Percentiles rank a stretch among this genome's conserved stretches.
These are phyloP conservation scores for Gnathonemus longibarbis DNA, from an alignment of 2,113 vertebrate species.

Conservation along the genomic window DNA sequence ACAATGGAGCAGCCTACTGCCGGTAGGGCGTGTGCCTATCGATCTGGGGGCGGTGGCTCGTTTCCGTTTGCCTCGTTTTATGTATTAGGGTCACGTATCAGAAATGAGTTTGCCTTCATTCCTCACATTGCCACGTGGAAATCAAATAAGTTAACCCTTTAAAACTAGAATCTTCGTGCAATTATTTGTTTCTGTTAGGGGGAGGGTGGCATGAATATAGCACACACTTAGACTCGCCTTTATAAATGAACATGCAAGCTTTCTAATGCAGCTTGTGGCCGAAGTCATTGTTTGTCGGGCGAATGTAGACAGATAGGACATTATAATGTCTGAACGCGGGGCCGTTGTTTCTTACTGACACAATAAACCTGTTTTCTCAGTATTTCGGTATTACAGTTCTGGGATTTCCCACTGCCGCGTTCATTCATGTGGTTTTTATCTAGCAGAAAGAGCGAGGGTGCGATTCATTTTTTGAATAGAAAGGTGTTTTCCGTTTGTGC, in stretches of 20 bases:
- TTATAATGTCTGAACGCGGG: not conserved
- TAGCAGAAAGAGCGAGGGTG: not conserved
- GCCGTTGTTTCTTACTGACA: not conserved
- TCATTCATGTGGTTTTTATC: constrained; percentile 24
- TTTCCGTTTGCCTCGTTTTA: not conserved
- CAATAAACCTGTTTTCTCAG: not conserved
- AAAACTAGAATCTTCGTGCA: not conserved
- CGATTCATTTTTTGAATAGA: constrained; percentile 13
- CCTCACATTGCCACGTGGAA: not conserved
- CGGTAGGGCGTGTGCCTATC: not conserved
- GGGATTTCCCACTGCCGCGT: constrained; percentile 18
- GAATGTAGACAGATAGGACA: not conserved
- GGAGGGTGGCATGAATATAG: not conserved
- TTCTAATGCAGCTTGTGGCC: not conserved
- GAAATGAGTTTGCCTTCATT: not conserved
- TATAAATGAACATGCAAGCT: not conserved
- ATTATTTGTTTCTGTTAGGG: not conserved
- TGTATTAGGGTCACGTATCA: not conserved
- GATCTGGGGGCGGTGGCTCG: not conserved
- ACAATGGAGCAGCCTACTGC: not conserved
- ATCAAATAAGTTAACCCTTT: not conserved
- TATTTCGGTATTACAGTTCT: constrained; percentile 19
- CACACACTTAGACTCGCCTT: not conserved
- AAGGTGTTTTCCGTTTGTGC: constrained; percentile 16
- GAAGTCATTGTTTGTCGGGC: not conserved